Evolutionary conservation across 2,888 invertebrate genomes (phyloP).

Genomic region (Xanthia icteritia): DNA sequence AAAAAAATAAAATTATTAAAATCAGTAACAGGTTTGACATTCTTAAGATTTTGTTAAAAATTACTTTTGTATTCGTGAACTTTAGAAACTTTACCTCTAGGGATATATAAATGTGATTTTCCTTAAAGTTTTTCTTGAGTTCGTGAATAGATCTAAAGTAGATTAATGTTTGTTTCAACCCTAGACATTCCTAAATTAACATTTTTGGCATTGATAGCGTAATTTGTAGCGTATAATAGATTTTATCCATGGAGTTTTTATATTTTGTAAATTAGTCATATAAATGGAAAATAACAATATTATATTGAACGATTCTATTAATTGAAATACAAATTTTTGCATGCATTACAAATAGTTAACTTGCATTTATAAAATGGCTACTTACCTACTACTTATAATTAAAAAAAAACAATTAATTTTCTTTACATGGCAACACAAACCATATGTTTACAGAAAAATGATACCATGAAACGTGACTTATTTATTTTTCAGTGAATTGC

Average conservation of each 20-base stretch:
- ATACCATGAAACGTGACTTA: background rate
- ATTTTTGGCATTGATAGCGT: slow-evolving; percentile 56
- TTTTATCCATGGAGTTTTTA: slow-evolving; percentile 56
- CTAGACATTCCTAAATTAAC: slow-evolving; percentile 70
- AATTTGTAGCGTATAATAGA: slow-evolving; percentile 45
- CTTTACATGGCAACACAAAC: background rate
- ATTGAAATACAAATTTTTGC: slow-evolving; percentile 60
- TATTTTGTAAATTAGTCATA: slow-evolving; percentile 50
- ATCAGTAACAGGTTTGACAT: slow-evolving; percentile 28
- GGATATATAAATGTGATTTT: slow-evolving; percentile 7
- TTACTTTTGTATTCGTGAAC: slow-evolving; percentile 6
- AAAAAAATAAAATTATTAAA: background rate
- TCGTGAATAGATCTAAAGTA: slow-evolving; percentile 26
- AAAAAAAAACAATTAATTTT: background rate
- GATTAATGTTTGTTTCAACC: slow-evolving; percentile 55
- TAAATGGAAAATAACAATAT: slow-evolving; percentile 35
- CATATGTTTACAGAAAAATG: background rate
- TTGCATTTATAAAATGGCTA: slow-evolving; percentile 41
- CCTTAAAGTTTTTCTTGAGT: slow-evolving; percentile 21
- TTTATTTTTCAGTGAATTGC: slow-evolving; percentile 5
- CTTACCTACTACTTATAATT: background rate
- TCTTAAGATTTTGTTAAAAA: slow-evolving; percentile 30
- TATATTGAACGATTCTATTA: slow-evolving; percentile 52
- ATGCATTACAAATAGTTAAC: slow-evolving; percentile 45
- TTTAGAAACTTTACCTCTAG: slow-evolving; percentile 1